A percentile compares a stretch with the other conserved stretches of the same genome.
Conservation (phyloP, 2,113 vertebrate genomes). For the Phylloscopus whistleri region DNA sequence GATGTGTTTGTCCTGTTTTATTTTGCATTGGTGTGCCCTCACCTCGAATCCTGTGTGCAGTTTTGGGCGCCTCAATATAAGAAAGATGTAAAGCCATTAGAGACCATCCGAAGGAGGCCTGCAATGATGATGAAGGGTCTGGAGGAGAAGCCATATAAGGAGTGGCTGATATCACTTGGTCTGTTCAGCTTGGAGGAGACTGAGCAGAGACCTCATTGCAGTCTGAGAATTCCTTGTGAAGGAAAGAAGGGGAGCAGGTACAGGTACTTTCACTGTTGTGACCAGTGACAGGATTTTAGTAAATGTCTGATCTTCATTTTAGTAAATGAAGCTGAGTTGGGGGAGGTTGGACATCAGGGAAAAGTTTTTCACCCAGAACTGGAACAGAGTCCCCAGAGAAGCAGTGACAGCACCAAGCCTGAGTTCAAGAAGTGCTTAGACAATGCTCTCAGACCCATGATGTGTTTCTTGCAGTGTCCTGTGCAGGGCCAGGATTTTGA, state of each 20-base stretch:
- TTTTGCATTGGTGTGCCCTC: neutral
- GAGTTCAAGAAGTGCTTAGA: neutral
- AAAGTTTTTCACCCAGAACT: neutral
- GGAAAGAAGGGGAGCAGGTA: neutral
- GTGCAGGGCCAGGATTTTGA: neutral
- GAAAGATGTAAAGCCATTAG: neutral
- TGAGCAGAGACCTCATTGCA: neutral
- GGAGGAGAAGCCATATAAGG: neutral
- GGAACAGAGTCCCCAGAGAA: neutral
- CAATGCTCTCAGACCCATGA: neutral
- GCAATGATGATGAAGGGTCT: neutral
- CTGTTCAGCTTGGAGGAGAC: neutral
- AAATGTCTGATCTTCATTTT: neutral
- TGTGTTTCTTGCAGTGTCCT: neutral
- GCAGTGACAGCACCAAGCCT: neutral
- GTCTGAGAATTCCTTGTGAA: neutral
- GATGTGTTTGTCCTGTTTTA: neutral
- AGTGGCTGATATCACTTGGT: neutral
- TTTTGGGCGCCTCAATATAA: neutral
- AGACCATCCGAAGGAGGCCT: neutral
- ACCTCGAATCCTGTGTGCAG: accelerated
- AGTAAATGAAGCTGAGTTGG: neutral
- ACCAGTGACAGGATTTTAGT: neutral
- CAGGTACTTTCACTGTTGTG: neutral
- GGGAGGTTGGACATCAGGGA: neutral